Evolutionary conservation across 2,113 vertebrate genomes (phyloP).

Genomic region (Ailurus styani): DNA sequence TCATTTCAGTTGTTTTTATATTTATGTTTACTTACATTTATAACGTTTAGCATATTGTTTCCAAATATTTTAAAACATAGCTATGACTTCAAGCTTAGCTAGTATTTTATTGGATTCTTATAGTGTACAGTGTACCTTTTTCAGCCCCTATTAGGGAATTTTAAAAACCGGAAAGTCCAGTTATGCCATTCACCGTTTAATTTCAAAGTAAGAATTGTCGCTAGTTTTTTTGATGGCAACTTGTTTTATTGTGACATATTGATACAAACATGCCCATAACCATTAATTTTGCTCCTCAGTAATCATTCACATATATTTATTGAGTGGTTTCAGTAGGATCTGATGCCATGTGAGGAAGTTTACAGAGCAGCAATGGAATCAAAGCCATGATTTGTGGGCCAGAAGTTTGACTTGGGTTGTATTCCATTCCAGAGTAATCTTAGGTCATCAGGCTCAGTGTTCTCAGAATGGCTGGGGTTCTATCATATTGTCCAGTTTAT

Average conservation of each 20-base stretch:
- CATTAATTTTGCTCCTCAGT: not conserved
- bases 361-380: not conserved
- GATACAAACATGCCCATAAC: not conserved
- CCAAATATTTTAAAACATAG: not conserved
- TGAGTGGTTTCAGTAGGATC: not conserved
- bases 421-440: not conserved
- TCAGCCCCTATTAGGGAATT: not conserved
- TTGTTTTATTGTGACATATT: not conserved
- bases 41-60: not conserved
- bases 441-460: not conserved
- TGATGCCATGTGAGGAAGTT: not conserved
- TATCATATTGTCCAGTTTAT: not conserved
- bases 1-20: not conserved
- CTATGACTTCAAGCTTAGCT: not conserved
- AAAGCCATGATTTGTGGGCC: not conserved
- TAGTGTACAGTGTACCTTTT: not conserved
- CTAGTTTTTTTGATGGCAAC: not conserved
- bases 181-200: not conserved
- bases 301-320: not conserved
- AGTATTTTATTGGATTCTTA: not conserved
- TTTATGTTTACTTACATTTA: not conserved
- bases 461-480: not conserved
- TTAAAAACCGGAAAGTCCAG: not conserved
- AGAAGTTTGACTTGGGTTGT: not conserved
- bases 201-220: constrained; percentile 10